A percentile compares a stretch with the other conserved stretches of the same genome.
phyloP scores from a whole-genome alignment of 1,140 invertebrate genomes.

The Drosophila ohnishii region DNA sequence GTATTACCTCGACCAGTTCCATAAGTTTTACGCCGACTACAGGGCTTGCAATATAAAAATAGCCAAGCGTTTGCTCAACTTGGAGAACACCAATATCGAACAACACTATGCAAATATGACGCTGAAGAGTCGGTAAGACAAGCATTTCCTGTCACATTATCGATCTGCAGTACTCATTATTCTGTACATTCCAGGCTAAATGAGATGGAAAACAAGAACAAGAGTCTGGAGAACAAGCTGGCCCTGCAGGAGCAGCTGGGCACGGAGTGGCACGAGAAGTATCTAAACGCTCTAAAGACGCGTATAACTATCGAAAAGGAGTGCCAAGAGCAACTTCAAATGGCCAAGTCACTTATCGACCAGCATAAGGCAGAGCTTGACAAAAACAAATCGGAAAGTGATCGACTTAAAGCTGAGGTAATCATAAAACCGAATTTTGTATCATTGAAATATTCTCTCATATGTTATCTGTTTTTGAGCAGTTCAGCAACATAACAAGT shows the following conservation, averaged over 20 bases:
- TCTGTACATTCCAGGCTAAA: not conserved
- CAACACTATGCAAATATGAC: not conserved
- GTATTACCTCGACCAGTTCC: not conserved
- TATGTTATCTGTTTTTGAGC: not conserved
- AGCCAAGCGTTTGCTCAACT: not conserved
- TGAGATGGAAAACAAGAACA: fast-evolving
- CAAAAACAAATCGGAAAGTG: too few relatives aligned
- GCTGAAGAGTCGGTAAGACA: not conserved
- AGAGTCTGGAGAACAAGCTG: not conserved
- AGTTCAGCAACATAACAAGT: not conserved
- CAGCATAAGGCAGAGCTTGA: not conserved
- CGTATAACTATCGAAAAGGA: not conserved
- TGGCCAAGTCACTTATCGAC: not conserved
- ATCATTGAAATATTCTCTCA: not conserved
- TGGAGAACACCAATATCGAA: not conserved
- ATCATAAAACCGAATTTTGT: not conserved
- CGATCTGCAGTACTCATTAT: too few relatives aligned
- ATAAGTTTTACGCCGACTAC: not conserved
- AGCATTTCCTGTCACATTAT: too few relatives aligned
- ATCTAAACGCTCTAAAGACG: not conserved
- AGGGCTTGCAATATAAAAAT: not conserved
- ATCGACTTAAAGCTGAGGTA: not conserved
- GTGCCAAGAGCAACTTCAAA: not conserved
- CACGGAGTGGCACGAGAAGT: not conserved
- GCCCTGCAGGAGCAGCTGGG: not conserved